phyloP scores from a whole-genome alignment of 2,888 invertebrate species.

The Tachina grossa region DNA sequence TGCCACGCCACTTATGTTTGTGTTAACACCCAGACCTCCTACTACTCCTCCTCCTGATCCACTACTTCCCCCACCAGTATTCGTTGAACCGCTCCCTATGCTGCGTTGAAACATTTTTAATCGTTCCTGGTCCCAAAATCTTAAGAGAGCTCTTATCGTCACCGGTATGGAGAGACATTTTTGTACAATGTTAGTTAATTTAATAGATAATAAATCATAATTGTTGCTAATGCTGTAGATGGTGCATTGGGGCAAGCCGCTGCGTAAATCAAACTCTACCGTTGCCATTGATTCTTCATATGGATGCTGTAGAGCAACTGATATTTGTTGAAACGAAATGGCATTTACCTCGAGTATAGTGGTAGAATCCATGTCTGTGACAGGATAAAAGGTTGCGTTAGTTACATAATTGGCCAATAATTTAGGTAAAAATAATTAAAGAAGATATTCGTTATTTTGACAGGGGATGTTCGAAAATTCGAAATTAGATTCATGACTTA shows the following conservation, averaged over 20 bases:
- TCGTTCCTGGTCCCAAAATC: conserved; percentile 91
- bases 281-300: conserved; percentile 96
- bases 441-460: not conserved
- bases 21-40: conserved; percentile 14
- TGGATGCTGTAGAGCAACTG: conserved; percentile 96
- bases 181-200: conserved; percentile 88
- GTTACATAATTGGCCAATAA: no score
- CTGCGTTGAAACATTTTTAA: conserved; percentile 83
- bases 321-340: conserved; percentile 93
- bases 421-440: not conserved
- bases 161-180: conserved; percentile 96
- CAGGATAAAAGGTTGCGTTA: conserved; percentile 40
- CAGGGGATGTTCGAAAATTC: no score
- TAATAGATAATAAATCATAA: conserved; percentile 82
- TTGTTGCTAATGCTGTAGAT: conserved; percentile 87
- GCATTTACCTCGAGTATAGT: conserved; percentile 97
- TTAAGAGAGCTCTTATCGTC: conserved; percentile 93
- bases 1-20: conserved; percentile 53
- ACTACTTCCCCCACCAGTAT: conserved; percentile 54
- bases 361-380: conserved; percentile 82
- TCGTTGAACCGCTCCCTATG: conserved; percentile 62
- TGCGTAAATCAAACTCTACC: conserved; percentile 93
- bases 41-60: conserved; percentile 16
- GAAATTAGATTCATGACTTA: no score
- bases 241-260: conserved; percentile 90